Percentiles rank a stretch among this genome's conserved stretches.
phyloP scores from a whole-genome alignment of 37 sponge, comb jelly and placozoan species.

The Oscarella lobularis region DNA sequence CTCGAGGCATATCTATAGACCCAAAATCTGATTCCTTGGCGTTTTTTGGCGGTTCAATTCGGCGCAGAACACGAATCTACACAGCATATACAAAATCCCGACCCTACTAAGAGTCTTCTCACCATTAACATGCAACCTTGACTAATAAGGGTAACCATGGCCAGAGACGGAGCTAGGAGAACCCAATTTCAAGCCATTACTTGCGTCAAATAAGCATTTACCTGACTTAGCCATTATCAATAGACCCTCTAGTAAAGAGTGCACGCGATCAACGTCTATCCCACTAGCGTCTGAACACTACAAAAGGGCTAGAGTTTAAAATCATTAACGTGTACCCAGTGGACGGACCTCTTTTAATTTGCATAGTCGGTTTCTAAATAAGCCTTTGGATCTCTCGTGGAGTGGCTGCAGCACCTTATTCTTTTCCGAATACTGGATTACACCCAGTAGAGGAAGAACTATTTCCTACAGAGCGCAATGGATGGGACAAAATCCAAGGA shows the following conservation, averaged over 20 bases:
- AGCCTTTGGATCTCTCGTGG: not conserved
- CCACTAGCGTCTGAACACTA: conserved; percentile 17
- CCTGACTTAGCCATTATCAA: not conserved
- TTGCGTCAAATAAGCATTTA: no score
- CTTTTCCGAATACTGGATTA: conserved; percentile 13
- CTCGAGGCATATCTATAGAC: not conserved
- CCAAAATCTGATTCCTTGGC: not conserved
- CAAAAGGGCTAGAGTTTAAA: no score
- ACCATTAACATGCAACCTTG: conserved; percentile 28
- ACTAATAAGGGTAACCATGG: conserved; percentile 6
- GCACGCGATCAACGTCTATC: conserved; percentile 16
- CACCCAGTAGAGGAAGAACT: conserved; percentile 22
- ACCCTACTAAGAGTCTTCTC: no score
- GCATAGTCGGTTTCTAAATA: conserved; percentile 30
- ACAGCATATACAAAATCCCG: no score
- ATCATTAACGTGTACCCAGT: no score
- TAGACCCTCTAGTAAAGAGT: conserved; percentile 11
- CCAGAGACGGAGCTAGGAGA: not conserved
- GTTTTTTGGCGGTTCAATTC: not conserved
- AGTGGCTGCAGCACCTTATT: conserved; percentile 9
- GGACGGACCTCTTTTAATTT: conserved; percentile 24
- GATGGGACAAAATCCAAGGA: no score
- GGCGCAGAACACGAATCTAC: no score
- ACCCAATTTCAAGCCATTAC: no score
- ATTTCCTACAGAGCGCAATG: no score